These are phyloP conservation scores for Rhyacichthys aspro DNA, from an alignment of 2,797 vertebrate species.

Conservation along the genomic window DNA sequence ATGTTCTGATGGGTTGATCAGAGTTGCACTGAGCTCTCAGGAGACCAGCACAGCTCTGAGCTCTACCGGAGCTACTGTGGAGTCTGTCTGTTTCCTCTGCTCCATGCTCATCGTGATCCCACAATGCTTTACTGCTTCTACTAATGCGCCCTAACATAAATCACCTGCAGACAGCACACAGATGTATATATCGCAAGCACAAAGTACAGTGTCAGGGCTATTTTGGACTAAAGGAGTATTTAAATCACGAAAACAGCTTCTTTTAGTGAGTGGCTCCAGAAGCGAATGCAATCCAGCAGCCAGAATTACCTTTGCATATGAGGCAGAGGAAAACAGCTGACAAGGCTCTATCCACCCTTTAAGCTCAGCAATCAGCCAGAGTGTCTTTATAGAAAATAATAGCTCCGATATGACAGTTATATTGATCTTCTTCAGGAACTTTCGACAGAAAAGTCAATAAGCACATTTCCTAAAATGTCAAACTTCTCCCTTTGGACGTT, in stretches of 20 bases:
- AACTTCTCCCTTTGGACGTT: slow-evolving; percentile 8
- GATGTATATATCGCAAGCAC: neutral
- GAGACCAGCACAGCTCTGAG: slow-evolving; percentile 44
- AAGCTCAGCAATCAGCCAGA: neutral
- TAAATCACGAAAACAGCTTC: too few relatives aligned
- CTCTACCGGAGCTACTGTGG: slow-evolving; percentile 42
- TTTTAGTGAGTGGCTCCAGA: neutral
- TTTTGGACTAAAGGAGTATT: too few relatives aligned
- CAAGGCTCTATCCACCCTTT: neutral
- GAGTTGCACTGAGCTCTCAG: slow-evolving; percentile 32
- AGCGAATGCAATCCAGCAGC: neutral
- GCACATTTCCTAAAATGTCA: slow-evolving; percentile 16
- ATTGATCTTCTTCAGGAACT: slow-evolving; percentile 7
- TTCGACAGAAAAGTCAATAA: slow-evolving; percentile 9
- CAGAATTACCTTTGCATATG: too few relatives aligned
- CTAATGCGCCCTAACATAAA: neutral
- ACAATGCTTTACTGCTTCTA: slow-evolving; percentile 1
- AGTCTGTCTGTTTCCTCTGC: slow-evolving; percentile 44
- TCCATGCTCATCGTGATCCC: slow-evolving; percentile 48
- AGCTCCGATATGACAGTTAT: slow-evolving; percentile 7
- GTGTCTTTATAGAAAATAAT: slow-evolving; percentile 11
- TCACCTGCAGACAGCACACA: neutral
- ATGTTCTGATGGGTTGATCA: slow-evolving; percentile 46
- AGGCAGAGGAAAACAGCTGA: neutral
- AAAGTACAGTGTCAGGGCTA: too few relatives aligned